Evolutionary conservation across 2,113 vertebrate genomes (phyloP), one percentile per base, ranked within the genome.

Genomic region (Ornithorhynchus anatinus): DNA sequence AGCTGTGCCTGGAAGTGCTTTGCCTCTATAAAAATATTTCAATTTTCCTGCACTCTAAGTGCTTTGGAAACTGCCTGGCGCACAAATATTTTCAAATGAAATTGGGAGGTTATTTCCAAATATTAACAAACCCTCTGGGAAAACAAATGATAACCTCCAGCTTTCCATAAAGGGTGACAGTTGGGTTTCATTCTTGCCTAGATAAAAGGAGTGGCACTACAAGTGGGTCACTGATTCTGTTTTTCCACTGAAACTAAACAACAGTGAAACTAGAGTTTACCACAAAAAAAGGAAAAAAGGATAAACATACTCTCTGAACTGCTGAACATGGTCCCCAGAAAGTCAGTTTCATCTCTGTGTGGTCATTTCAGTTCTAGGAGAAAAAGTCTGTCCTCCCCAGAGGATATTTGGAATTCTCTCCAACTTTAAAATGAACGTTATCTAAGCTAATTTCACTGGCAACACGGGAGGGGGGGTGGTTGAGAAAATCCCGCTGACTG

Each of bases 21-120:
- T 11, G 19, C 22, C 42, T 60, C 45, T 48, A 29, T 36, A 51
- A 45, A 32, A 11, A 5, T 38, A 9, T 17, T 19, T n/a, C 25
- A 23, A 14, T 33, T 65, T 76, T 44, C 5, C 54, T 36, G 8
- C 48, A 14, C 6, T 27, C 54, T 67, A 22, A 39, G 14, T 60
- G 23, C 42, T 16, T 62, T 25, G 10, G 42, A 71, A 32, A 2
- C 51, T 68, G 61, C 68, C 12, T 0, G 10, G 69, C 32, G 27
- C 38, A 22, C 0, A 47, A 45, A 40, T 56, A 8, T 69, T 81
- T 81, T 75, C 72, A 64, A 62, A 14, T 42, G 44, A 68, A 3
- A 33, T 22, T 67, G 45, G 38, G 22, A 52, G 37, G 33, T 36
- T 12, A 23, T 14, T 29, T 44, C 32, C 27, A 51, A 22, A 29